These are phyloP conservation scores for Osmoderma eremita DNA, from an alignment of 2,888 invertebrate species.

Conservation along the genomic window DNA sequence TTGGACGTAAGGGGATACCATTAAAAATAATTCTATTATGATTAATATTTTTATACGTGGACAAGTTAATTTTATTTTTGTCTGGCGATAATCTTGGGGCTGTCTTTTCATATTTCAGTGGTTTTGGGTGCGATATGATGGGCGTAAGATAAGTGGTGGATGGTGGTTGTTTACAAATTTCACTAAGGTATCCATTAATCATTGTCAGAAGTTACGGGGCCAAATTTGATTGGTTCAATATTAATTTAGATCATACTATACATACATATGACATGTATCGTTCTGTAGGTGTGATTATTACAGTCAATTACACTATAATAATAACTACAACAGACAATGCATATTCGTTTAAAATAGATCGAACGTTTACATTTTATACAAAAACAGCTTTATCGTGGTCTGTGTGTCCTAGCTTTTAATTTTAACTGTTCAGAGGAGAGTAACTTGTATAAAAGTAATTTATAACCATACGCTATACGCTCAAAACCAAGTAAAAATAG, in stretches of 20 bases:
- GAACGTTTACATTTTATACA: too few species aligned
- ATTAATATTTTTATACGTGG: conserved; percentile 18
- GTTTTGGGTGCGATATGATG: background rate
- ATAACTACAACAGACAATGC: too few species aligned
- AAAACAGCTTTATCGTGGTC: too few species aligned
- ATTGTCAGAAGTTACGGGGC: conserved; percentile 26
- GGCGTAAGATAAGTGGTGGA: background rate
- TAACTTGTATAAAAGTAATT: too few species aligned
- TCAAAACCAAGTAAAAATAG: too few species aligned
- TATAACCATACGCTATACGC: too few species aligned
- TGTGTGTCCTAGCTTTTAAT: too few species aligned
- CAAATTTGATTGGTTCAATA: conserved; percentile 24
- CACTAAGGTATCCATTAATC: conserved; percentile 31
- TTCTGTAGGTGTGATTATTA: background rate
- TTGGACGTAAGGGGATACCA: conserved; percentile 4
- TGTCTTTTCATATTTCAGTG: background rate
- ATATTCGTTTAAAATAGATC: too few species aligned
- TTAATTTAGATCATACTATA: conserved; percentile 32
- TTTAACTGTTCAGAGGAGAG: too few species aligned
- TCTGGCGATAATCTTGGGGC: conserved; percentile 9
- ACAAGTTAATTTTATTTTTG: conserved; percentile 12
- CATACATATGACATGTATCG: too few species aligned
- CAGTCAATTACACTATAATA: background rate
- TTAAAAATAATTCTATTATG: conserved; percentile 19
- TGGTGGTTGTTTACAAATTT: conserved; percentile 16